These are phyloP conservation scores for Anoura caudifer DNA, from an alignment of 2,113 vertebrate genomes.

Conservation along the genomic window DNA sequence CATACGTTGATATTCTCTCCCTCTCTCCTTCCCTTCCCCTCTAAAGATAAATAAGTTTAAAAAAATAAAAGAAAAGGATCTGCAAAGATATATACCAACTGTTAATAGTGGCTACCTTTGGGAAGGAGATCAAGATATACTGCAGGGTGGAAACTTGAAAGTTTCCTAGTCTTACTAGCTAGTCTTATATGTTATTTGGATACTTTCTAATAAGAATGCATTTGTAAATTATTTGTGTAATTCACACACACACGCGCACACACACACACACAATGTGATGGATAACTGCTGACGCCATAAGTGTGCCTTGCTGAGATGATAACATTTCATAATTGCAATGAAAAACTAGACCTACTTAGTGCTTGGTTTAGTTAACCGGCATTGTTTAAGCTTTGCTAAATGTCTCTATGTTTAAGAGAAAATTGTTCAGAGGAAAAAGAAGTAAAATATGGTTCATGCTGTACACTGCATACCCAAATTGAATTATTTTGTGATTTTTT, in stretches of 20 bases:
- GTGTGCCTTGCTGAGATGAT: neutral
- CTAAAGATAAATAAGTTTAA: too few species aligned
- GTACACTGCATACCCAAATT: neutral
- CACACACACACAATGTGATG: neutral
- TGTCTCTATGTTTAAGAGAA: neutral
- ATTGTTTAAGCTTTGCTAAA: neutral
- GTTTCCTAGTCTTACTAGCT: neutral
- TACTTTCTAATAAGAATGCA: neutral
- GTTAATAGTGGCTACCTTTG: neutral
- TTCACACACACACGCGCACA: neutral
- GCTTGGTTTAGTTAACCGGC: neutral
- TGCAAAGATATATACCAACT: neutral
- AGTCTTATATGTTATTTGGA: neutral
- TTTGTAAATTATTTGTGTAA: neutral
- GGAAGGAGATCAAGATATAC: neutral
- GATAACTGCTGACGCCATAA: neutral
- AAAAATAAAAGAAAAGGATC: too few species aligned
- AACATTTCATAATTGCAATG: neutral
- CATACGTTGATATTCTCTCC: too few species aligned
- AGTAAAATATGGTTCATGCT: neutral
- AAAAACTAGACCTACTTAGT: neutral
- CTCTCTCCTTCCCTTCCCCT: too few species aligned
- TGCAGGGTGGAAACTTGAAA: neutral
- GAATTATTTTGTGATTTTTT: conserved; percentile 6
- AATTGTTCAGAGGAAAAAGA: neutral